These are phyloP conservation scores for Valencia hispanica DNA, from an alignment of 2,797 vertebrate species.

Conservation along the genomic window DNA sequence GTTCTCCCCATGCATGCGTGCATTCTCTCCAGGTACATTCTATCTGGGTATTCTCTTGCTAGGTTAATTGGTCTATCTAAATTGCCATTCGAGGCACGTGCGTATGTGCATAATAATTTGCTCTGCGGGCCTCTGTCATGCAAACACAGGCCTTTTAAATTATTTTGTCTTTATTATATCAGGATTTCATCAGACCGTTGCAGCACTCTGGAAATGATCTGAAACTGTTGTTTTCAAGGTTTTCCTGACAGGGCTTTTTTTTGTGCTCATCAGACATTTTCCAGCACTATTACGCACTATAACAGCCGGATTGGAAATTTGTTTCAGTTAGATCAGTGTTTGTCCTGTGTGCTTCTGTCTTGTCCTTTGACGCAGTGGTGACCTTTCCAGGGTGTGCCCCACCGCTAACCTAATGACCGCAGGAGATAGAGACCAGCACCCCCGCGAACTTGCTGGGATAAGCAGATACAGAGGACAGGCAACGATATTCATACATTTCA, in stretches of 20 bases:
- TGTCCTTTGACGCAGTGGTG: background rate
- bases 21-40: too few relatives aligned
- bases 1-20: too few relatives aligned
- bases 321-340: too few relatives aligned
- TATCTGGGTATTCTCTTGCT: too few relatives aligned
- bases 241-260: background rate
- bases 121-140: background rate
- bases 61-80: too few relatives aligned
- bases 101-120: too few relatives aligned
- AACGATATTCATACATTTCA: too few relatives aligned
- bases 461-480: background rate
- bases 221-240: background rate
- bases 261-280: background rate
- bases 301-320: too few relatives aligned
- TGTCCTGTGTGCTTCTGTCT: too few relatives aligned
- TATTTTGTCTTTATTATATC: background rate
- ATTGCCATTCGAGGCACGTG: too few relatives aligned
- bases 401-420: background rate
- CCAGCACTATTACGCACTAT: background rate
- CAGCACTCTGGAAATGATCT: background rate
- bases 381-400: background rate
- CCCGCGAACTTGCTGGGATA: background rate
- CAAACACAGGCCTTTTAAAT: background rate
- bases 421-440: too few relatives aligned
- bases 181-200: background rate